phyloP scores from a whole-genome alignment of 1,140 invertebrate species.

The Chionoecetes opilio region DNA sequence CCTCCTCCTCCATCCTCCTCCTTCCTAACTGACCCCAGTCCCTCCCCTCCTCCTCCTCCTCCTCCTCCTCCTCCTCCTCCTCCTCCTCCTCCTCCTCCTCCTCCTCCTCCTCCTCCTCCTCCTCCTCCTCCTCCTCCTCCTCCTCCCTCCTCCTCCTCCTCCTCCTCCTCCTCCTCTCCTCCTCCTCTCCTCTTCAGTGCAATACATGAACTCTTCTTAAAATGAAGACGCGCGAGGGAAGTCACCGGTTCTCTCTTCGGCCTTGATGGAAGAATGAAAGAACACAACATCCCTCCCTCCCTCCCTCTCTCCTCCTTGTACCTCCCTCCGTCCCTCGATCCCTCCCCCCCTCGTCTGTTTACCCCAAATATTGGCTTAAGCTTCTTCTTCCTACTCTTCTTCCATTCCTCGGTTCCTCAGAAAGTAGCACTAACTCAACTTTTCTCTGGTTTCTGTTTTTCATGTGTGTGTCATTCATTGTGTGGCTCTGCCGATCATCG shows the following conservation, averaged over 20 bases:
- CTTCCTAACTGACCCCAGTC: not conserved
- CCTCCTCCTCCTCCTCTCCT: too few species aligned
- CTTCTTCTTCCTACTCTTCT: not conserved
- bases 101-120: too few species aligned
- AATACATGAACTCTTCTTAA: too few species aligned
- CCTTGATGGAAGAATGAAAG: conserved; percentile 21
- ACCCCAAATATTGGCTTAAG: not conserved
- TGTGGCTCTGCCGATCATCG: not conserved
- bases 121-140: too few species aligned
- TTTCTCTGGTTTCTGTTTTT: not conserved
- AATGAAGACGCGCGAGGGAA: not conserved
- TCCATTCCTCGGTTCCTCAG: not conserved
- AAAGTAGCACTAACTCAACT: not conserved
- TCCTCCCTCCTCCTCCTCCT: too few species aligned
- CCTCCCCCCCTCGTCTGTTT: not conserved
- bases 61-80: conserved; percentile 35
- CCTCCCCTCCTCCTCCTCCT: not conserved
- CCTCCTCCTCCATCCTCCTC: not conserved
- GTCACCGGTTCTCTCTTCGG: not conserved
- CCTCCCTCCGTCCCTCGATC: not conserved
- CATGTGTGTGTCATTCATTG: not conserved
- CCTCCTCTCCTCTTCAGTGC: too few species aligned
- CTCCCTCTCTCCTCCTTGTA: not conserved
- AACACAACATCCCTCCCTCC: not conserved
- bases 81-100: too few species aligned